phyloP scores from a whole-genome alignment of 2,888 invertebrate species.

The Laspeyria flexula region DNA sequence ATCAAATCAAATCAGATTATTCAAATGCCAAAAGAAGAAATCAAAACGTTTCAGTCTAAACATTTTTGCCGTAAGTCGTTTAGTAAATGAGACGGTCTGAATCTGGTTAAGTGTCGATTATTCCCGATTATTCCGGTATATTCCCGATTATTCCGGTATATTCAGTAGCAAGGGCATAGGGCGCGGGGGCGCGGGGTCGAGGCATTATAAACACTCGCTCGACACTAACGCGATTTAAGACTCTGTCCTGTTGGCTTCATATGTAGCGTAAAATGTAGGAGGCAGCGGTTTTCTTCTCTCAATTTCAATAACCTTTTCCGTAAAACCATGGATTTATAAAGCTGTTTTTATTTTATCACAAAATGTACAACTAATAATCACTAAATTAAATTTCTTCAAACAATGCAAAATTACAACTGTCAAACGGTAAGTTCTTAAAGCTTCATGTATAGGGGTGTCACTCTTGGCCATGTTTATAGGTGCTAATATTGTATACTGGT shows the following conservation, averaged over 20 bases:
- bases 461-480: too few species aligned
- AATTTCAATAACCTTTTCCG: too few species aligned
- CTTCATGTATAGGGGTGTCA: too few species aligned
- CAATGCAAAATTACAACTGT: too few species aligned
- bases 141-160: slow-evolving; percentile 64
- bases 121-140: slow-evolving; percentile 58
- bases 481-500: too few species aligned
- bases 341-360: too few species aligned
- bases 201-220: slow-evolving; percentile 75
- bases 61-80: slow-evolving; percentile 23
- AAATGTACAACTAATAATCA: too few species aligned
- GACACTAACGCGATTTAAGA: slow-evolving; percentile 77
- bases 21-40: neutral
- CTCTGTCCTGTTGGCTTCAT: slow-evolving; percentile 56
- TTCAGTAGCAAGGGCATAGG: slow-evolving; percentile 56
- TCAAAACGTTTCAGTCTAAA: slow-evolving; percentile 6
- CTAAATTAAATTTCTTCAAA: too few species aligned
- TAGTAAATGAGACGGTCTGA: slow-evolving; percentile 31
- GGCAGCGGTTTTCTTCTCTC: slow-evolving; percentile 2
- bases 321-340: too few species aligned
- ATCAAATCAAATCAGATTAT: neutral
- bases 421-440: too few species aligned
- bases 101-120: slow-evolving; percentile 51
- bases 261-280: slow-evolving; percentile 23
- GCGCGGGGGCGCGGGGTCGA: slow-evolving; percentile 41